Evolutionary conservation across 2,113 vertebrate genomes (phyloP), one percentile per base, ranked within the genome.

Genomic region (Cairina moschata): DNA sequence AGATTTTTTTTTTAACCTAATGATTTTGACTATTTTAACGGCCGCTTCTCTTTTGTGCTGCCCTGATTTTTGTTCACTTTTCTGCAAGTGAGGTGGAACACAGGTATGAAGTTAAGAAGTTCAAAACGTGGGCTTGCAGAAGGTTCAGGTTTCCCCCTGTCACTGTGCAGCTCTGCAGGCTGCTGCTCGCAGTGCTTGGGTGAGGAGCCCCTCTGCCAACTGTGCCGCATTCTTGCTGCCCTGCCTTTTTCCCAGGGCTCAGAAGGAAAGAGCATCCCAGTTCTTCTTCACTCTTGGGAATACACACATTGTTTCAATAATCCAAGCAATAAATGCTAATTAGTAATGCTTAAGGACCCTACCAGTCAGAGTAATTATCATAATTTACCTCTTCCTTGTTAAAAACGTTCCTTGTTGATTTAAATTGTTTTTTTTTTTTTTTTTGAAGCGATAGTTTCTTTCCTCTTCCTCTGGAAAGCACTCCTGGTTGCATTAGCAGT

Each of bases 291-390:
- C 96, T 96, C 97, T 81, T 87, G 95, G 96, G 96, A 97, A 96
- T 96, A 95, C 97, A 95, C 97, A 97, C 97, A 98, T 98, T 98
- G 98, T 98, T 97, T 97, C 98, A 97, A 97, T 98, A 98, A 98
- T 98, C 98, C 97, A 90, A 96, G 98, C 98, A 98, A 98, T 98
- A 98, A 98, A 98, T 98, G 98, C 97, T 98, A 97, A 98, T 98
- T 98, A 98, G 97, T 93, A 97, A 98, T 98, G 97, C 97, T 98
- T 96, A 97, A 98, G 97, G 97, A 98, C 97, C 97, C 91, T 92
- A 98, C 97, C 97, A 98, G 97, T 97, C 96, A 65, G 96, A 96
- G 96, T 97, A 97, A 98, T 98, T 98, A 98, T 97, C 98, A 98
- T 98, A 97, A 98, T 98, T 98, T 98, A 98, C 98, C 97, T 98